Evolutionary conservation across 2,888 invertebrate genomes (phyloP).

Genomic region (Elmis aenea): DNA sequence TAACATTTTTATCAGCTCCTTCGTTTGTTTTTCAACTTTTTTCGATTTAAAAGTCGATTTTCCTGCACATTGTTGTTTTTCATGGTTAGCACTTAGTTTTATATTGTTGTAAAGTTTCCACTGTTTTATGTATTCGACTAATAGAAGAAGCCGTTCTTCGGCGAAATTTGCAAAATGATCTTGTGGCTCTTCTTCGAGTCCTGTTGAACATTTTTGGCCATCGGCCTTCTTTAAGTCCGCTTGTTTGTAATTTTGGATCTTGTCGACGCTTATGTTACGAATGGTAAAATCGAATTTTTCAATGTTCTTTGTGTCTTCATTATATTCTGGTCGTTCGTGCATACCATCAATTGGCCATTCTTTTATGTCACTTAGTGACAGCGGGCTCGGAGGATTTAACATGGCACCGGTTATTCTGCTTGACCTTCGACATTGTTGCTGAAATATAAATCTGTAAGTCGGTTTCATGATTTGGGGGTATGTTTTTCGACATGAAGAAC

Average conservation of each 20-base stretch:
- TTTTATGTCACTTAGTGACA: constrained; percentile 24
- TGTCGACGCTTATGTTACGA: not conserved
- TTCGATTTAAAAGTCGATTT: too few relatives aligned
- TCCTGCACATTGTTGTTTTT: too few relatives aligned
- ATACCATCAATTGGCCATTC: constrained; percentile 34
- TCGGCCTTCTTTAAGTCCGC: too few relatives aligned
- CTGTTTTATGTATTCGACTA: too few relatives aligned
- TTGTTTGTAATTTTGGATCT: too few relatives aligned
- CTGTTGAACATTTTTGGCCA: too few relatives aligned
- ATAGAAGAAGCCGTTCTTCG: constrained; percentile 23
- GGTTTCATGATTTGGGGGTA: too few relatives aligned
- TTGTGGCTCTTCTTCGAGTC: not conserved
- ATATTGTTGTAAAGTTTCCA: too few relatives aligned
- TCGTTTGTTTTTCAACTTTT: too few relatives aligned
- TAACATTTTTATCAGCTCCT: too few relatives aligned
- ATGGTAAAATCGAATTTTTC: constrained; percentile 30
- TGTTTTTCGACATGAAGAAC: too few relatives aligned
- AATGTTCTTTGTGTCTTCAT: constrained; percentile 34
- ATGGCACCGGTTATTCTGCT: constrained; percentile 24
- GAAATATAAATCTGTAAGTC: constrained; percentile 1
- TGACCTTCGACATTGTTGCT: constrained; percentile 20
- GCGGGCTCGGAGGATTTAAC: constrained; percentile 23
- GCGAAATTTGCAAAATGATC: constrained; percentile 8
- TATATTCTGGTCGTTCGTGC: constrained; percentile 41
- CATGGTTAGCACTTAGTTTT: too few relatives aligned